Evolutionary conservation across 2,888 invertebrate genomes (phyloP).

Genomic region (Ochropacha duplaris): DNA sequence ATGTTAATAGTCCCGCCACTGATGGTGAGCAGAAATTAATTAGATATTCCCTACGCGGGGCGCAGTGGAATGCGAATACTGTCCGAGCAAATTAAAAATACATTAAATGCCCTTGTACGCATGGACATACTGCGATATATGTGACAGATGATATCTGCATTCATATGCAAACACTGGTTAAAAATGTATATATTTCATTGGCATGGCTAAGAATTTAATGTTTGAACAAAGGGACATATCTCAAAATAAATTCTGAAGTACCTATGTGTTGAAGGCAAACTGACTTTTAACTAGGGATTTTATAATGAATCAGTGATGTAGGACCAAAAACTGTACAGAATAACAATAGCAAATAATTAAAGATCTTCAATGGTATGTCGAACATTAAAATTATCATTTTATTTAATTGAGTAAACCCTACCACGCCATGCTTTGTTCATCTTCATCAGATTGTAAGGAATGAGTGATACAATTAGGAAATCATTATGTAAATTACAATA

Average conservation of each 20-base stretch:
- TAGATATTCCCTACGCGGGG: slow-evolving; percentile 10
- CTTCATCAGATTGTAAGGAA: background rate
- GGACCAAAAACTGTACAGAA: background rate
- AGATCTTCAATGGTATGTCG: background rate
- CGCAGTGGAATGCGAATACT: slow-evolving; percentile 21
- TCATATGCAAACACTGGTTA: slow-evolving; percentile 14
- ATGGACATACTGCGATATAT: slow-evolving; percentile 32
- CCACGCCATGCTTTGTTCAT: background rate
- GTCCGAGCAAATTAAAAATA: slow-evolving; percentile 41
- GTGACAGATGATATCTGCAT: slow-evolving; percentile 30
- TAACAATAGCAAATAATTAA: background rate
- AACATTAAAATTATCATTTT: background rate
- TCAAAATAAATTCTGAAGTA: background rate
- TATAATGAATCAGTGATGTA: too few species aligned
- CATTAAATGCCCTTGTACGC: slow-evolving; percentile 27
- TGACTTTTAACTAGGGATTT: background rate
- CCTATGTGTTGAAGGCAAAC: background rate
- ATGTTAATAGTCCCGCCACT: background rate
- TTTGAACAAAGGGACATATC: background rate
- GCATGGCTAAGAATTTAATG: background rate
- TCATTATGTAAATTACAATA: slow-evolving; percentile 10
- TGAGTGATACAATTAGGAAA: slow-evolving; percentile 8
- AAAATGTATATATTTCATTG: slow-evolving; percentile 7
- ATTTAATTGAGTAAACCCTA: background rate
- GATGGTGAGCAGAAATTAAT: slow-evolving; percentile 10